phyloP scores from a whole-genome alignment of 1,140 invertebrate species.

The Drosophila prosaltans region DNA sequence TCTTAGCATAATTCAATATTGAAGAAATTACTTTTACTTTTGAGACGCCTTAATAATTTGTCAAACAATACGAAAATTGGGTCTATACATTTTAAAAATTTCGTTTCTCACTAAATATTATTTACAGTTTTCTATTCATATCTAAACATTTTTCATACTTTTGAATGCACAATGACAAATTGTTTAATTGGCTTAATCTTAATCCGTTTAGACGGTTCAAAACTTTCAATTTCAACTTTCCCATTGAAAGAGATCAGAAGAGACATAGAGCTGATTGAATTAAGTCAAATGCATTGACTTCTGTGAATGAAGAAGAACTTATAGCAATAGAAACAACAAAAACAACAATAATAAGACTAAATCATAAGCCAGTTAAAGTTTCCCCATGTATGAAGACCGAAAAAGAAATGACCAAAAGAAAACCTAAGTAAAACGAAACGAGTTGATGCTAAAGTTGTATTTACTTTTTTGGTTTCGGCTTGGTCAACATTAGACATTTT shows the following conservation, averaged over 20 bases:
- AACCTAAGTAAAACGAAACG: conserved; percentile 35
- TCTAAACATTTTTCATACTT: not conserved
- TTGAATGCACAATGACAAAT: conserved; percentile 7
- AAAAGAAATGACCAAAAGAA: conserved; percentile 44
- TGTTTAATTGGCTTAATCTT: conserved; percentile 18
- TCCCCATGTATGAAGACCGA: conserved; percentile 58
- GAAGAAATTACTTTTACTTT: too few species aligned
- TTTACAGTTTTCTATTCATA: not conserved
- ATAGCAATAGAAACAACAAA: conserved; percentile 30
- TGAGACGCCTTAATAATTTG: too few species aligned
- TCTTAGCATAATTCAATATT: too few species aligned
- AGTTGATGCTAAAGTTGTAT: conserved; percentile 53
- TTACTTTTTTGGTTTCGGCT: conserved; percentile 74
- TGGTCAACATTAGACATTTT: conserved; percentile 79
- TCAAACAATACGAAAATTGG: too few species aligned
- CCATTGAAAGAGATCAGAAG: not conserved
- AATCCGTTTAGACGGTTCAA: conserved; percentile 4
- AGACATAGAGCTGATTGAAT: conserved; percentile 18
- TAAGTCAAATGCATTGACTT: conserved; percentile 51
- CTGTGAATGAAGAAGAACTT: conserved; percentile 41
- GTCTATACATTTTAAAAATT: not conserved
- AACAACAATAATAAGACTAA: not conserved
- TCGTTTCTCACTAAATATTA: not conserved
- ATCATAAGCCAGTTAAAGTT: conserved; percentile 39
- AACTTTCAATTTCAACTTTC: conserved; percentile 24